A percentile compares a stretch with the other conserved stretches of the same genome.
These are phyloP conservation scores for Megaceryle maxima DNA, from an alignment of 2,113 vertebrate species.

Conservation along the genomic window DNA sequence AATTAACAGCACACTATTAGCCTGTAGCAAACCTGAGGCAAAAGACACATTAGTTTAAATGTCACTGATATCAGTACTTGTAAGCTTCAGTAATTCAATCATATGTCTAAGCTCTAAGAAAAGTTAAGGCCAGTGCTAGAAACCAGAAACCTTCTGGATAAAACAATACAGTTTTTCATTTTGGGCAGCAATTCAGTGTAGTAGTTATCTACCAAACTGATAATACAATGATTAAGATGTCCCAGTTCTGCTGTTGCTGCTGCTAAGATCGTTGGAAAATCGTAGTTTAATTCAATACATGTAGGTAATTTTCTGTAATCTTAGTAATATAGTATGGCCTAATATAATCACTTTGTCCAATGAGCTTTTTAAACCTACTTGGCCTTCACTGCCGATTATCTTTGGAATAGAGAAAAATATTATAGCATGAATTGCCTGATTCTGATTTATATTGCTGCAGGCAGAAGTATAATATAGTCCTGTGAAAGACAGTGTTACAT, in stretches of 20 bases:
- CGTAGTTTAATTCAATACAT: background rate
- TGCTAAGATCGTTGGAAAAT: conserved; percentile 10
- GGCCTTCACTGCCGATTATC: background rate
- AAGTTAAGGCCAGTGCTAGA: background rate
- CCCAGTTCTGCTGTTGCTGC: background rate
- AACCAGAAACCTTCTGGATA: conserved; percentile 20
- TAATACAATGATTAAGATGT: background rate
- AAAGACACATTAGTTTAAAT: background rate
- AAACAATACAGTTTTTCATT: conserved; percentile 6
- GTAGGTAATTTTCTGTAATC: conserved; percentile 10
- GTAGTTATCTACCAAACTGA: background rate
- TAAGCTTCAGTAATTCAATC: conserved; percentile 23
- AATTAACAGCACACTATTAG: background rate
- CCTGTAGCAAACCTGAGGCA: background rate
- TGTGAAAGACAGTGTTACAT: background rate
- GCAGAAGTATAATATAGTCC: background rate
- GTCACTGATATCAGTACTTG: background rate
- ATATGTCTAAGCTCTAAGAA: background rate
- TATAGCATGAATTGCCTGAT: background rate
- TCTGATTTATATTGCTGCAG: conserved; percentile 2
- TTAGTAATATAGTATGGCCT: background rate
- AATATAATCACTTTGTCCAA: background rate
- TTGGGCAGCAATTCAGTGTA: background rate
- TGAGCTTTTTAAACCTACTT: background rate
- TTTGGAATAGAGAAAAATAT: background rate